Base-by-base conservation (phyloP, 2,113 vertebrate species). In the Plestiodon gilberti region DNA sequence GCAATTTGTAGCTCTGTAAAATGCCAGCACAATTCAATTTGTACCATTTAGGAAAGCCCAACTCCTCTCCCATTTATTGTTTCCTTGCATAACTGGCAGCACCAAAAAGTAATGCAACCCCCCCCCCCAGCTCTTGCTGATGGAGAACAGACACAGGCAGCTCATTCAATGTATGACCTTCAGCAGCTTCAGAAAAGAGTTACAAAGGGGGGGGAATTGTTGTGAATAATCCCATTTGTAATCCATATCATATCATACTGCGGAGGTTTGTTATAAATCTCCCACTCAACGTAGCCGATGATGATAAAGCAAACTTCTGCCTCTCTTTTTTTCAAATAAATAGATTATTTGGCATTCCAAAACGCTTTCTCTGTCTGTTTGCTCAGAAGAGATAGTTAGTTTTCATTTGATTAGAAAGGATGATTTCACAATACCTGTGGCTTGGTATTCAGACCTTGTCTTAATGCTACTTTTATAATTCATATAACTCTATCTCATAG, bases 21-120 rank as follows among this genome's bases (percentile, higher is more conserved):
- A 95, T 94, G 94, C 92, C 94, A 94, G 91, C 90, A 92, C 94
- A 92, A 94, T 95, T 95, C 94, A 94, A 95, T 95, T 95, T 95
- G 91, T 94, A 85, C 89, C 91, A 93, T 93, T 94, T 95, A 95
- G 94, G 94, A 89, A 48, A 93, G 87, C 22, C 25, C 33, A 28
- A 71, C 91, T 55, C 90, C 86, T 81, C 93, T 92, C 92, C 70
- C 92, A 83, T 88, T 91, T 94, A 94, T 93, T 90, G 95, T 95
- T 93, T 94, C 91, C 91, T 86, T 91, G 91, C 90, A 91, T 92
- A 93, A 94, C 92, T 87, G 91, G 91, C 91, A 88, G 81, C 40
- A 59, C 40, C 84, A 1, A 55, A 91, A 92, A 87, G 91, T 88
- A 93, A 87, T 89, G 90, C 71, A 91, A 85, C 86, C 89, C 73